phyloP scores from a whole-genome alignment of 1,140 invertebrate genomes.

The Aphaenogaster rudis region DNA sequence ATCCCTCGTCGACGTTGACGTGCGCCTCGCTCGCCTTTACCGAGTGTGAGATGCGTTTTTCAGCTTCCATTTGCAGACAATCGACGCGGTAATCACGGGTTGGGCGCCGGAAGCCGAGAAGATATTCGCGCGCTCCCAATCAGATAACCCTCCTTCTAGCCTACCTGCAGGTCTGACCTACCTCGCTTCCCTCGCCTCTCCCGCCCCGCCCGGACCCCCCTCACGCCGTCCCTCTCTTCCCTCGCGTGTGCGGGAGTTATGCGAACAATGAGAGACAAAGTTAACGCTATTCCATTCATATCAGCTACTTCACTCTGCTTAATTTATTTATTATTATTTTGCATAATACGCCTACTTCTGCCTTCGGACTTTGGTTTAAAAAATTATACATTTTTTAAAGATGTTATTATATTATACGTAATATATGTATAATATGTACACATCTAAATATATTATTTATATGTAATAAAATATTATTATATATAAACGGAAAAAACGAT shows the following conservation, averaged over 20 bases:
- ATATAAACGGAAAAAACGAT: not conserved
- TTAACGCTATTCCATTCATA: slow-evolving; percentile 59
- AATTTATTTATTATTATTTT: not conserved
- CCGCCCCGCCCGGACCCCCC: slow-evolving; percentile 44
- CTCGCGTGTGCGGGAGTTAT: slow-evolving; percentile 54
- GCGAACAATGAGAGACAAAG: slow-evolving; percentile 75
- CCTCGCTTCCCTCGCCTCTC: slow-evolving; percentile 58
- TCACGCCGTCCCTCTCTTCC: not conserved
- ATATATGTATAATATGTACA: too few species aligned
- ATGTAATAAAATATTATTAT: not conserved
- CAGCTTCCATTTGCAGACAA: slow-evolving; percentile 84
- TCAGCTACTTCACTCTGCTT: slow-evolving; percentile 5
- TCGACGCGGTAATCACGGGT: slow-evolving; percentile 84
- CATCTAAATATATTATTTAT: not conserved
- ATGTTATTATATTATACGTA: too few species aligned
- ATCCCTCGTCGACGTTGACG: slow-evolving; percentile 64
- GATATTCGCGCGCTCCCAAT: slow-evolving; percentile 85
- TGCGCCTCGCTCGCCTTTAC: slow-evolving; percentile 63
- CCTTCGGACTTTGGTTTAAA: too few species aligned
- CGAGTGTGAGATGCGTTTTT: slow-evolving; percentile 83
- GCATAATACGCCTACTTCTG: not conserved
- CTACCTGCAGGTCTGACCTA: slow-evolving; percentile 67
- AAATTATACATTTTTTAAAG: too few species aligned
- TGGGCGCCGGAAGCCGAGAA: slow-evolving; percentile 84
- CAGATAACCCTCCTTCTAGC: slow-evolving; percentile 81